phyloP scores from a whole-genome alignment of 2,797 vertebrate species.

The Spea hammondii region DNA sequence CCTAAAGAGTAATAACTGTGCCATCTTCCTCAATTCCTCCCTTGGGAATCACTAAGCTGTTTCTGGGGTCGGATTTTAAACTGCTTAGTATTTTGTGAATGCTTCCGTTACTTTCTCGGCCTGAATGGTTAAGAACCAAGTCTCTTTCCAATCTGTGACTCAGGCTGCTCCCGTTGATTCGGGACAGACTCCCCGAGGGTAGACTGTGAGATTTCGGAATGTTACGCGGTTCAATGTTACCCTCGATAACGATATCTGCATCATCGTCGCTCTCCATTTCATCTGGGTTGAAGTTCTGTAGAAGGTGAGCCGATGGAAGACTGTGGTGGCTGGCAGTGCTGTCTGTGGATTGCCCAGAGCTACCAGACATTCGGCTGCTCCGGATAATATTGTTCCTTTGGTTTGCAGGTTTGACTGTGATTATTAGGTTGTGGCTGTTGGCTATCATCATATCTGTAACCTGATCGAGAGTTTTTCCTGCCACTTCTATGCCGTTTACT shows the following conservation, averaged over 20 bases:
- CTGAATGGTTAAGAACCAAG: constrained; percentile 78
- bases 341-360: constrained; percentile 89
- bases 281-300: constrained; percentile 80
- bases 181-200: constrained; percentile 72
- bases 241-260: constrained; percentile 93
- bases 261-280: constrained; percentile 96
- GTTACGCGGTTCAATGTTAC: constrained; percentile 77
- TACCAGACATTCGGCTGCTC: constrained; percentile 83
- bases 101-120: constrained; percentile 85
- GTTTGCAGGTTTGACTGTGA: constrained; percentile 96
- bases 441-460: constrained; percentile 99
- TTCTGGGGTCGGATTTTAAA: constrained; percentile 87
- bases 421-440: constrained; percentile 97
- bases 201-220: constrained; percentile 67
- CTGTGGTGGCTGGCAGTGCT: constrained; percentile 82
- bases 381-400: constrained; percentile 96
- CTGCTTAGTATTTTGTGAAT: constrained; percentile 92
- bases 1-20: constrained; percentile 48
- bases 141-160: constrained; percentile 86
- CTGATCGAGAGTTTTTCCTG: constrained; percentile 94
- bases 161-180: constrained; percentile 76
- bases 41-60: constrained; percentile 89
- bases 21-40: constrained; percentile 79
- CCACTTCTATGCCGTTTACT: constrained; percentile 97
- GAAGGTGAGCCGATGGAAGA: constrained; percentile 67